Percentiles rank a stretch among this genome's conserved stretches.
Evolutionary conservation across 2,888 invertebrate genomes (phyloP).

Genomic region (Zygogramma bicolorata): DNA sequence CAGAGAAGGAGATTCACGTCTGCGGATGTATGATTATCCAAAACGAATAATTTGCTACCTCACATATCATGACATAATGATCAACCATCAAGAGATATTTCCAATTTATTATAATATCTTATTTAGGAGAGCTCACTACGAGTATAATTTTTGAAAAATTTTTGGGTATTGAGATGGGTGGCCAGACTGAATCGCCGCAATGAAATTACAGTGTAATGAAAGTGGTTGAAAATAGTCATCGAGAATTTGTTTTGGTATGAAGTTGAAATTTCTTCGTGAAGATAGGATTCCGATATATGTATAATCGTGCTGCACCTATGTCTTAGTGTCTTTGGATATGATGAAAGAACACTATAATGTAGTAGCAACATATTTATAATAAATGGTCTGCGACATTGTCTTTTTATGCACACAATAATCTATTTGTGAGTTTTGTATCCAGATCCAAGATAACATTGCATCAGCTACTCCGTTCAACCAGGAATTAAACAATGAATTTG

Average conservation of each 20-base stretch:
- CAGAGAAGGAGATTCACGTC: background rate
- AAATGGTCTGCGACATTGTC: too few relatives aligned
- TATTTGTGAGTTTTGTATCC: too few relatives aligned
- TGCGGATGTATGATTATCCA: conserved; percentile 15
- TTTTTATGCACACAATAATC: too few relatives aligned
- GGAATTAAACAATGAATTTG: too few relatives aligned
- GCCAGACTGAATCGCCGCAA: background rate
- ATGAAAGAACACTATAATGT: too few relatives aligned
- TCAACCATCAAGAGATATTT: background rate
- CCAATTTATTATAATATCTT: too few relatives aligned
- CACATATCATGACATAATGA: conserved; percentile 15
- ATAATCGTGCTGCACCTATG: too few relatives aligned
- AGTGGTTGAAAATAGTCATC: background rate
- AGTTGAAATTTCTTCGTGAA: background rate
- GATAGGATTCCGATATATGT: background rate
- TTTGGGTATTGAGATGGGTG: conserved; percentile 13
- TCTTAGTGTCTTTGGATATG: too few relatives aligned
- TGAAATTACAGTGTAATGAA: conserved; percentile 16
- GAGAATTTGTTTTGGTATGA: background rate
- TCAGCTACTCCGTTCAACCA: too few relatives aligned
- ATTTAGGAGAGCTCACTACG: background rate
- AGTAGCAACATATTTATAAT: too few relatives aligned
- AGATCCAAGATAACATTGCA: too few relatives aligned
- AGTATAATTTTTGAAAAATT: conserved; percentile 17
- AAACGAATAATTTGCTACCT: conserved; percentile 17